Evolutionary conservation across 2,113 vertebrate genomes (phyloP), one percentile per base, ranked within the genome.

Genomic region (Raja brachyura): DNA sequence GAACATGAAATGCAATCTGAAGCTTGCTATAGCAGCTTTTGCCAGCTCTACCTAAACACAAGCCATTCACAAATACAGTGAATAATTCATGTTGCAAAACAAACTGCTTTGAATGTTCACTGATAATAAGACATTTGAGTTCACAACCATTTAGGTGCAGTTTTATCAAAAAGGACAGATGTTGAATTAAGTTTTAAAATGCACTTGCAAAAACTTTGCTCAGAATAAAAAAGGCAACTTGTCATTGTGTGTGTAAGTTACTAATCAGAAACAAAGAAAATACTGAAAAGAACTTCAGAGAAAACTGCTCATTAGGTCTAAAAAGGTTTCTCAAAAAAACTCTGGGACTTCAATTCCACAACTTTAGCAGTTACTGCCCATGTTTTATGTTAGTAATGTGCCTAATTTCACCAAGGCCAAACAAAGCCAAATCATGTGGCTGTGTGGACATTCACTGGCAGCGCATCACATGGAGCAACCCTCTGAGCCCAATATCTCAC

Each of bases 31-130:
- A 28, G 33, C 22, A 92, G 68, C 68, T 74, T 92, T 25, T 48
- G 20, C 68, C 0, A 22, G 5, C 66, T 70, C 16, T 13, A 92
- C 66, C 73, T 74, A 92, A 92, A 74, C 68, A 70, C n/a, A 18
- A 73, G 33, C 22, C 66, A 92, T 33, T 92, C 11, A 48, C n/a
- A 18, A 92, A 74, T 54, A 73, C 39, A 54, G 18, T 90, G 25
- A 68, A 92, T 92, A 74, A 92, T 92, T 92, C 70, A 74, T 54
- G 54, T 73, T 68, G 54, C 16, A 73, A 92, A 74, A 92, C 66
- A 48, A 48, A 63, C 66, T 54, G 31, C 33, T 92, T 33, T 7
- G 10, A 92, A 74, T 3, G 39, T 54, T 73, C 68, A 70, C 39
- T 54, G 68, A 20, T 92, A 73, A 20, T 92, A 73, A 92, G 90